Base-by-base conservation (phyloP, 2,797 vertebrate species). In the Hyperoplus lanceolatus region DNA sequence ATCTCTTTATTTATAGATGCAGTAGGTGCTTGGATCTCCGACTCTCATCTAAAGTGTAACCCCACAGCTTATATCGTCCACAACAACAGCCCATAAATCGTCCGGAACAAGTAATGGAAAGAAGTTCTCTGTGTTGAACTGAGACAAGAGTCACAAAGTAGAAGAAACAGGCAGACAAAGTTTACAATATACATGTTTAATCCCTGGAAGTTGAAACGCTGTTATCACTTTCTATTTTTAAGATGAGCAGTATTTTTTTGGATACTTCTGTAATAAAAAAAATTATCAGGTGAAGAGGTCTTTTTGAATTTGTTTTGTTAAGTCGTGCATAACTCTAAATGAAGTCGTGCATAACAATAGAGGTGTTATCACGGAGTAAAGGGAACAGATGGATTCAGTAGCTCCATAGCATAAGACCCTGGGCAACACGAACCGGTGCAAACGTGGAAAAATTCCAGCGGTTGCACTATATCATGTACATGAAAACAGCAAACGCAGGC, bases 151-250 rank as follows among this genome's bases (percentile, higher is more conserved):
- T 56, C 46, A 42, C 43, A 21, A 36, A 43, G 21, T 51, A 51
- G 29, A 29, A 29, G 29, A 29, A 29, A 29, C 29, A 29, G 29
- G 29, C 29, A 14, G 12, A 29, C 65, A 73, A 48, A 5, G 48
- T 63, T 16, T 66, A 57, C 45, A 69, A 57, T 68, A 77, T 81
- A 60, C 80, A 21, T 68, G 78, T 68, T 84, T 80, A 70, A 88
- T 82, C 76, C 65, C 38, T 29, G 29, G 38, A 61, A 29, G 29
- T 29, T 29, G 29, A 29, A 29, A 72, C 43, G 16, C 73, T 73
- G 42, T 71, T 75, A 85, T 89, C 72, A 58, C 70, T 63, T 87
- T 85, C 82, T 85, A 83, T 84, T 88, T 29, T 86, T 80, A 75
- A 70, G 76, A 63, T 49, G 57, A 59, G 62, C 55, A 29, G 29